These are phyloP conservation scores for Agonopterix alstromeriana DNA, from an alignment of 2,888 invertebrate species.

Conservation along the genomic window DNA sequence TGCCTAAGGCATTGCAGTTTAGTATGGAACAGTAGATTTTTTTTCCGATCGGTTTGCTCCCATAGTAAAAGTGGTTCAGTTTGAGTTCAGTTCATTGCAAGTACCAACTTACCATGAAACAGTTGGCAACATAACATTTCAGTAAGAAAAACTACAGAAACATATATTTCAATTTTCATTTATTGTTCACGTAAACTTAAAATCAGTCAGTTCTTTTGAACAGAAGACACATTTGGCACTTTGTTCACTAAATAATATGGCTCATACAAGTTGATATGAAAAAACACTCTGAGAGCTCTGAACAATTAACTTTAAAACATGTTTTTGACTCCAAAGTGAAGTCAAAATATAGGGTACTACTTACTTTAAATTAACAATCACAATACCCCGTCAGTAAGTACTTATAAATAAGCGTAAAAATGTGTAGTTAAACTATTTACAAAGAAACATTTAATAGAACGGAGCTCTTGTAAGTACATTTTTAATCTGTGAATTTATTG, in stretches of 20 bases:
- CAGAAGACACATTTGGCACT: slow-evolving; percentile 73
- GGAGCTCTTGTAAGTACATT: not conserved
- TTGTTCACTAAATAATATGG: slow-evolving; percentile 70
- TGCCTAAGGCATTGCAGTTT: no score
- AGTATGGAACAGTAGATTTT: no score
- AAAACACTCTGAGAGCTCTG: slow-evolving; percentile 28
- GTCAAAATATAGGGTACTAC: slow-evolving; percentile 7
- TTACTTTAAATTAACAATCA: slow-evolving; percentile 11
- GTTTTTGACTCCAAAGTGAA: no score
- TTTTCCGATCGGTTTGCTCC: no score
- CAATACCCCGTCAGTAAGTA: slow-evolving; percentile 17
- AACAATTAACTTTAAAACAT: not conserved
- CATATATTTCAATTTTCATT: slow-evolving; percentile 32
- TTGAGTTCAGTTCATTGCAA: no score
- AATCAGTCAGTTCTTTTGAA: slow-evolving; percentile 69
- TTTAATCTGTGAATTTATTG: not conserved
- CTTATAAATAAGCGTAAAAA: slow-evolving; percentile 20
- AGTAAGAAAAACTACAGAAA: not conserved
- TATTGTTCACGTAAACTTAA: slow-evolving; percentile 41
- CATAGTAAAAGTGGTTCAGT: no score
- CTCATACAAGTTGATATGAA: slow-evolving; percentile 25
- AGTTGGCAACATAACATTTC: no score
- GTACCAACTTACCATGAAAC: no score
- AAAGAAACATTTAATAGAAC: not conserved
- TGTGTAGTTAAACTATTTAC: slow-evolving; percentile 1